Evolutionary conservation across 2,797 vertebrate genomes (phyloP).

Genomic region (Petrocephalus sullivani): DNA sequence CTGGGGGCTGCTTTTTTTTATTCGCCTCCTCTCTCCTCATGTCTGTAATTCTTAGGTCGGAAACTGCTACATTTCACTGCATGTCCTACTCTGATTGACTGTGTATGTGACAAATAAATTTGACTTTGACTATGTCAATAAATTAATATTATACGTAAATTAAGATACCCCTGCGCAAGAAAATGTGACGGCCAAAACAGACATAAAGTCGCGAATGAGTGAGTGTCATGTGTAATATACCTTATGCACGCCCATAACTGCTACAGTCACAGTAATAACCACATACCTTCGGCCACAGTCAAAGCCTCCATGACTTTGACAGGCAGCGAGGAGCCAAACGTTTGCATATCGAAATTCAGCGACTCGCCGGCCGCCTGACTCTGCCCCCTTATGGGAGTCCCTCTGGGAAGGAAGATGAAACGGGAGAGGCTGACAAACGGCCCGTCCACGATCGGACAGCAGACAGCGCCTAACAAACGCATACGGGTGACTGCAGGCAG

Average conservation of each 20-base stretch:
- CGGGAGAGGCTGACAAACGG: neutral
- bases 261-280: neutral
- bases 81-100: no score
- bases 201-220: neutral
- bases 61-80: no score
- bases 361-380: slow-evolving; percentile 68
- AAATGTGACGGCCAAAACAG: neutral
- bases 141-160: neutral
- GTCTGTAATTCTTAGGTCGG: no score
- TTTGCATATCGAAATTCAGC: slow-evolving; percentile 79
- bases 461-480: neutral
- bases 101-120: no score
- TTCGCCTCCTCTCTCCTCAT: no score
- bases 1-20: no score
- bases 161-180: neutral
- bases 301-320: slow-evolving; percentile 94
- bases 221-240: neutral
- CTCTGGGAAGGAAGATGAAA: slow-evolving; percentile 53
- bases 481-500: neutral
- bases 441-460: neutral
- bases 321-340: slow-evolving; percentile 85
- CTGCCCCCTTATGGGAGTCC: slow-evolving; percentile 74
- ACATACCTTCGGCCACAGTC: slow-evolving; percentile 73
- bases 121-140: neutral
- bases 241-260: neutral